Percentiles rank a stretch among this genome's conserved stretches.
These are phyloP conservation scores for Ceratina australensis DNA, from an alignment of 1,140 invertebrate genomes.

Conservation along the genomic window DNA sequence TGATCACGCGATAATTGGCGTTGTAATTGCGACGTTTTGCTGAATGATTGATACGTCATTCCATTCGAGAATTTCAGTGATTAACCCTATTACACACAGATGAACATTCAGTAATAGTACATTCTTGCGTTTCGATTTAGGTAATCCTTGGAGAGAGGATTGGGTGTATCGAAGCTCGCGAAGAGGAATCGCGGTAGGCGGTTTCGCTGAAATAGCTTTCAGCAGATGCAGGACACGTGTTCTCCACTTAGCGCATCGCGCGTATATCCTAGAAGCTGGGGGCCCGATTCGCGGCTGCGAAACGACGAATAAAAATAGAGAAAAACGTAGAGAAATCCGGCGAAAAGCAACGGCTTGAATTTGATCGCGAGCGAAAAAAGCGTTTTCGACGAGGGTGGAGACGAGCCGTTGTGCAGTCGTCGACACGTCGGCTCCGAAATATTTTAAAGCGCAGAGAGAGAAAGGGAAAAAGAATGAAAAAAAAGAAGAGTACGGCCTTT, in stretches of 20 bases:
- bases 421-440: constrained; percentile 16
- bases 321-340: not conserved
- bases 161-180: not conserved
- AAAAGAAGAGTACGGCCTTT: constrained; percentile 2
- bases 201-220: constrained; percentile 36
- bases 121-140: too few species aligned
- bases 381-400: not conserved
- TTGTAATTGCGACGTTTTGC: too few species aligned
- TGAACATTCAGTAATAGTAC: too few species aligned
- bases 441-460: constrained; percentile 28
- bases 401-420: not conserved
- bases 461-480: not conserved
- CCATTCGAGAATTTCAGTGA: too few species aligned
- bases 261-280: constrained; percentile 13
- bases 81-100: too few species aligned
- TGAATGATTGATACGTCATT: too few species aligned
- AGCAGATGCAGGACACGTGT: constrained; percentile 47
- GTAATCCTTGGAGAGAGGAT: not conserved
- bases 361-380: not conserved
- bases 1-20: too few species aligned
- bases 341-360: constrained; percentile 11
- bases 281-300: not conserved
- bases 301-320: not conserved
- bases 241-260: constrained; percentile 25
- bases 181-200: not conserved